Evolutionary conservation across 2,797 vertebrate genomes (phyloP).

Genomic region (Mormyrus hasselquistii): DNA sequence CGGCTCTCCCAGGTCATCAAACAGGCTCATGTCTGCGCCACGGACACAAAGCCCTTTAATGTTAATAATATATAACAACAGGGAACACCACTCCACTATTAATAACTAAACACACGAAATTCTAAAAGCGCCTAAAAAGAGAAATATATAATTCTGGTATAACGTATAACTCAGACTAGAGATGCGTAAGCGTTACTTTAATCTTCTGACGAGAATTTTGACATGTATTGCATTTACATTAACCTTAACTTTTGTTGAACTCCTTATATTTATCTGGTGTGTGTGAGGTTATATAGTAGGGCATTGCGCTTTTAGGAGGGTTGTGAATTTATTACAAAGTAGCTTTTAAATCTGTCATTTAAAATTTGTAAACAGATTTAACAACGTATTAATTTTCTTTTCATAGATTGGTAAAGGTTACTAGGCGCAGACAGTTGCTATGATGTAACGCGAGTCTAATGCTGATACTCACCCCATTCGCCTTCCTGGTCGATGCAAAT

Average conservation of each 20-base stretch:
- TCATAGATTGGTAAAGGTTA: neutral
- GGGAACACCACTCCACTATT: neutral
- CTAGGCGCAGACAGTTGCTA: neutral
- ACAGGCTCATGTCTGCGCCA: constrained; percentile 73
- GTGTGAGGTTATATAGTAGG: neutral
- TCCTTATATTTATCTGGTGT: neutral
- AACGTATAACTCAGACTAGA: neutral
- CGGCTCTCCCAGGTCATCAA: constrained; percentile 77
- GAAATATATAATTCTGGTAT: neutral
- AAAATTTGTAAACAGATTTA: neutral
- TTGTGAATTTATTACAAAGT: neutral
- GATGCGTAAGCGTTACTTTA: neutral
- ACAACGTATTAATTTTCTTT: neutral
- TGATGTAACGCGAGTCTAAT: constrained; percentile 21
- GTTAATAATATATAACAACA: neutral
- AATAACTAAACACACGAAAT: neutral
- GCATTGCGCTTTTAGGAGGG: neutral
- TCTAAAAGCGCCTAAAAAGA: neutral
- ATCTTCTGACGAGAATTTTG: neutral
- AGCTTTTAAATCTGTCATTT: neutral
- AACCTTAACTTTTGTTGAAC: neutral
- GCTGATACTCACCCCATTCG: constrained; percentile 61
- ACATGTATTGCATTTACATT: neutral
- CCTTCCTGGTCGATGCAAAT: constrained; percentile 59
- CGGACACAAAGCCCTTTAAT: neutral